phyloP scores from a whole-genome alignment of 1,140 invertebrate genomes.

The Asbolus verrucosus region DNA sequence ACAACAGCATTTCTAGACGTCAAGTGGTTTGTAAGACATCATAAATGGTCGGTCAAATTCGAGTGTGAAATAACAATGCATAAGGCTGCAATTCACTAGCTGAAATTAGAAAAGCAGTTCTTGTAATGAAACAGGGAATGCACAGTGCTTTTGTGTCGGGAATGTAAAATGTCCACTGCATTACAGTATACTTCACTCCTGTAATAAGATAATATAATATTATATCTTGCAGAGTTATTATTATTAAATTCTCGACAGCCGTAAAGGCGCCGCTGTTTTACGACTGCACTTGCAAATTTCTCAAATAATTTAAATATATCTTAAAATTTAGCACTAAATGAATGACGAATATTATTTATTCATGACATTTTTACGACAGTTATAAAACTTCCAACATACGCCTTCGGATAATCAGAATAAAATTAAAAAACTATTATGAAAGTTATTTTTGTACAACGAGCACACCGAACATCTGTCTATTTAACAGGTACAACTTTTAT shows the following conservation, averaged over 20 bases:
- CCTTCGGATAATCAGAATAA: no score
- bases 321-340: no score
- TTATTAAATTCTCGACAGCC: no score
- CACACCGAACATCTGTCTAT: not conserved
- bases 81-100: slow-evolving; percentile 5
- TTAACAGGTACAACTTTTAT: not conserved
- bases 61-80: not conserved
- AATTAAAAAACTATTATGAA: no score
- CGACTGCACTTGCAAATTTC: no score
- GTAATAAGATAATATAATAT: slow-evolving; percentile 11
- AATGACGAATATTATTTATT: no score
- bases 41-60: slow-evolving; percentile 25
- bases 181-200: not conserved
- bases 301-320: no score
- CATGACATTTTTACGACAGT: no score
- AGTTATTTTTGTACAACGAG: no score
- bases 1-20: slow-evolving; percentile 2
- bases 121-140: slow-evolving; percentile 1
- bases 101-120: slow-evolving; percentile 18
- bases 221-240: not conserved
- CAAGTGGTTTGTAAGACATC: slow-evolving; percentile 3
- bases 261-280: no score
- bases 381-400: no score
- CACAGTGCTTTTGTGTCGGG: slow-evolving; percentile 1
- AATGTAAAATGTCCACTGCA: slow-evolving; percentile 4